Evolutionary conservation across 2,888 invertebrate genomes (phyloP), one percentile per base, ranked within the genome.

Genomic region (Hirtodrosophila trivittata): DNA sequence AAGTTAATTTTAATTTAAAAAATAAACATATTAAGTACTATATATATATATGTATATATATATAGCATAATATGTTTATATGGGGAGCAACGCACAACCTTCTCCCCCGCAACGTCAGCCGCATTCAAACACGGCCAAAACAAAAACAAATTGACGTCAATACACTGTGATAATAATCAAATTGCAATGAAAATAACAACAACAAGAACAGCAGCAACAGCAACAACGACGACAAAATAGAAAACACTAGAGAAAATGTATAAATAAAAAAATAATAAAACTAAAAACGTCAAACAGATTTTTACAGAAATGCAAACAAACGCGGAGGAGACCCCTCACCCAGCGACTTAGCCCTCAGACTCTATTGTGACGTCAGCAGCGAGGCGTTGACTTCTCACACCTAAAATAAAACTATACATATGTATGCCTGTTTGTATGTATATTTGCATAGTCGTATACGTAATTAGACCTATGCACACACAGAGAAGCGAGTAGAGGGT

Each of bases 61-160:
- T 30, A n/a, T 9, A n/a, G 2, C 5, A 30, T 30, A 13, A 33
- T 13, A 9, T 28, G n/a, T 28, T 9, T 9, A 6, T n/a, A 9
- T 12, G 6, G 4, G 52, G 66, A 66, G 37, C 70, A 74, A 63
- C 32, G 70, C 14, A 42, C 70, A 57, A 46, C 52, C 62, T 57
- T 46, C 57, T 49, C 37, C 32, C 47, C 54, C 51, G 10, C 55
- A 69, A 30, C 32, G 37, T 30, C 32, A 21, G 30, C 46, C 26
- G 35, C 50, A 52, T 43, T 37, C 16, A 28, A 28, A 14, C 35
- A 46, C 45, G 30, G 28, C 13, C 46, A 56, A 41, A 67, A 75
- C 75, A 77, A 65, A 75, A 65, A 65, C 60, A 80, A 77, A 77
- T 74, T 80, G 86, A 80, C 81, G 86, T 80, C 81, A 86, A 74